These are phyloP conservation scores for Tetanocera ferruginea DNA, from an alignment of 2,888 invertebrate species.

Conservation along the genomic window DNA sequence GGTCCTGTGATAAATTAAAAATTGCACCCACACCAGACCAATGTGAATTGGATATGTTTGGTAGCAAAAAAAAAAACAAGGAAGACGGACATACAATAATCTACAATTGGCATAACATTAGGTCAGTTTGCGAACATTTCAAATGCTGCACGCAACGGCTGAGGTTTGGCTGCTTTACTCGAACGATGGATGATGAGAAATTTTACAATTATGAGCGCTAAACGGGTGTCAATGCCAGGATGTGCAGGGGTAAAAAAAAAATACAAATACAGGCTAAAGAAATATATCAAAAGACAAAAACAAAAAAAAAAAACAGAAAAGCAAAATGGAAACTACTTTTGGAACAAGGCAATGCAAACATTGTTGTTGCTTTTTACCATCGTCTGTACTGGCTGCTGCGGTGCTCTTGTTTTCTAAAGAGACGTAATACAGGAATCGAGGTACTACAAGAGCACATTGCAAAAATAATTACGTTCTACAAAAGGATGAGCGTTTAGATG, in stretches of 20 bases:
- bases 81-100: neutral
- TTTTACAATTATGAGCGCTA: constrained; percentile 12
- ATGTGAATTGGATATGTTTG: neutral
- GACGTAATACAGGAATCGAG: constrained; percentile 13
- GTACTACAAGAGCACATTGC: constrained; percentile 2
- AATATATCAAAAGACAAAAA: neutral
- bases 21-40: constrained; percentile 11
- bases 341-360: neutral
- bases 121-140: constrained; percentile 9
- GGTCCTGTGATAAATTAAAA: constrained; percentile 26
- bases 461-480: neutral
- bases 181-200: neutral
- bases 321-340: neutral
- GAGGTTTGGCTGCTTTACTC: neutral
- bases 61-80: neutral
- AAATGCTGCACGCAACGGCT: neutral
- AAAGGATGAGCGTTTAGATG: constrained; percentile 6
- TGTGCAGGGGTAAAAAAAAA: neutral
- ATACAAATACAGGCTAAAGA: no score
- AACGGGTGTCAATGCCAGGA: neutral
- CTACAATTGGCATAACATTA: constrained; percentile 14
- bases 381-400: neutral
- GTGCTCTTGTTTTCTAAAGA: neutral
- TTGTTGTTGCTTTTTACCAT: neutral
- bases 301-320: neutral